Conservation (phyloP, 1,140 invertebrate species). For the Orussus abietinus region DNA sequence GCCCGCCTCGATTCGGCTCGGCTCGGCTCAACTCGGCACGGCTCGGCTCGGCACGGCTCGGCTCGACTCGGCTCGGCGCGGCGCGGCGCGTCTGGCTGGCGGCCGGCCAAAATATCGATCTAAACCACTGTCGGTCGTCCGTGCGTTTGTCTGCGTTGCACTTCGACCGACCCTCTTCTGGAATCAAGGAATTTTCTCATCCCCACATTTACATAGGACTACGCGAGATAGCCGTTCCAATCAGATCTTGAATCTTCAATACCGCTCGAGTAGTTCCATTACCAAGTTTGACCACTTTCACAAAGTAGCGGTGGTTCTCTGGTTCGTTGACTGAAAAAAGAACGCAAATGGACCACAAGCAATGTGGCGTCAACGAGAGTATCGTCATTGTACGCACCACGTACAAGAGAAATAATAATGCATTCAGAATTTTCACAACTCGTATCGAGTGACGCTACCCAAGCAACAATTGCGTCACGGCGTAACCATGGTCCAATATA, state of each 20-base stretch:
- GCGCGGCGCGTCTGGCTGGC: constrained; percentile 33
- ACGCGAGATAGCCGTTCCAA: neutral
- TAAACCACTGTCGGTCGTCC: constrained; percentile 25
- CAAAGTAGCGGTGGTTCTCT: constrained; percentile 1
- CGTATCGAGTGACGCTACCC: too few species aligned
- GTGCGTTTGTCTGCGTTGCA: constrained; percentile 21
- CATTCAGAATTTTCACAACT: too few species aligned
- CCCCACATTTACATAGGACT: constrained; percentile 13
- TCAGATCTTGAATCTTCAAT: neutral
- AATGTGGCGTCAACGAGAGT: too few species aligned
- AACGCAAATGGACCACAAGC: too few species aligned
- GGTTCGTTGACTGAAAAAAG: too few species aligned
- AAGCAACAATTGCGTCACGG: too few species aligned
- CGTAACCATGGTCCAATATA: too few species aligned
- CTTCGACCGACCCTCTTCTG: constrained; percentile 9
- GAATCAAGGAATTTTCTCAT: constrained; percentile 19
- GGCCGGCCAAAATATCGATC: constrained; percentile 34
- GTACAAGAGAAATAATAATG: too few species aligned
- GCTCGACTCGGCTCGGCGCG: too few species aligned
- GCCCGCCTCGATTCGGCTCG: neutral
- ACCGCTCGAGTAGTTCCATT: neutral
- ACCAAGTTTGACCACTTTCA: neutral
- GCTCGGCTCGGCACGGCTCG: neutral
- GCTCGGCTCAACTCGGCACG: neutral
- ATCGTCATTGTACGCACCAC: too few species aligned